phyloP scores from a whole-genome alignment of 2,888 invertebrate genomes.

The Archips crataeganus region DNA sequence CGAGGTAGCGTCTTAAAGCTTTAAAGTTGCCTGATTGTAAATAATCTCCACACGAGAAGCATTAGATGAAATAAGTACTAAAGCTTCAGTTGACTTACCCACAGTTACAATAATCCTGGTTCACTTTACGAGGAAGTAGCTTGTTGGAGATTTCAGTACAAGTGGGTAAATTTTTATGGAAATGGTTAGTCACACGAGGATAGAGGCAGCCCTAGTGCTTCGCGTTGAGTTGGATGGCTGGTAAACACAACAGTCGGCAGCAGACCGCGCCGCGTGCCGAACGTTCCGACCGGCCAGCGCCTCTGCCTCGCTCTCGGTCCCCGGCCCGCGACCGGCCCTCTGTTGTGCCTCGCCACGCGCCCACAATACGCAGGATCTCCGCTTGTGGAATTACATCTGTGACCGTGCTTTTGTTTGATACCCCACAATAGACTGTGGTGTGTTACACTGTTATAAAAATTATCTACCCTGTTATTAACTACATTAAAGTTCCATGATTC shows the following conservation, averaged over 20 bases:
- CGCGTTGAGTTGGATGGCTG: constrained; percentile 61
- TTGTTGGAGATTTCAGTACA: background rate
- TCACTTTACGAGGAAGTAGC: background rate
- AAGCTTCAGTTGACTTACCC: no score
- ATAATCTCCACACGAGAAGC: no score
- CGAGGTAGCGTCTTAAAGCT: no score
- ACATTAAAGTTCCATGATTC: background rate
- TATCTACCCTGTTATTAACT: background rate
- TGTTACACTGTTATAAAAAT: background rate
- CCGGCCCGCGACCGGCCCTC: constrained; percentile 44
- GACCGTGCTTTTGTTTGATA: constrained; percentile 41
- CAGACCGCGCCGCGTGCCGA: constrained; percentile 68
- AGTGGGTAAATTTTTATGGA: background rate
- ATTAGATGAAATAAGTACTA: no score
- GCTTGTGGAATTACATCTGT: constrained; percentile 50
- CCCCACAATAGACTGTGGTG: constrained; percentile 26
- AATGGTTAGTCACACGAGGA: constrained; percentile 10
- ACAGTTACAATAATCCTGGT: no score
- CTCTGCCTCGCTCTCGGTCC: constrained; percentile 42
- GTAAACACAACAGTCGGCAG: constrained; percentile 65
- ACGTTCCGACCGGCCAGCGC: constrained; percentile 54
- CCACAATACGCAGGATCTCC: constrained; percentile 77
- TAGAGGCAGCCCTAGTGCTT: constrained; percentile 48
- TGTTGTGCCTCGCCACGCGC: constrained; percentile 48
- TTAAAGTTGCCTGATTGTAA: no score